Conservation (phyloP, 2,113 vertebrate species). For the Mesocricetus auratus region DNA sequence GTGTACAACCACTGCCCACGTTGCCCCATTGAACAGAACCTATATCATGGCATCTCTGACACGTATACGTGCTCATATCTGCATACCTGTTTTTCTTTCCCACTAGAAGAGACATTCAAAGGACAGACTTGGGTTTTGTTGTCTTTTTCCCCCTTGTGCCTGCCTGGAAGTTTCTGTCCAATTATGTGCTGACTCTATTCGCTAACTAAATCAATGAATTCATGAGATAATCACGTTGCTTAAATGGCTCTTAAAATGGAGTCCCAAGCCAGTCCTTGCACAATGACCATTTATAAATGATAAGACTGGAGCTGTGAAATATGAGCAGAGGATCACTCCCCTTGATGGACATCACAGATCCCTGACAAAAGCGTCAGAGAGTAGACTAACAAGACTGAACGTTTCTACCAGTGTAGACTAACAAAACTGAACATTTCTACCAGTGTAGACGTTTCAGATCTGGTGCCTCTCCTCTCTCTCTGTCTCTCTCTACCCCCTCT, state of each 20-base stretch:
- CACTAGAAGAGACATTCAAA: background rate
- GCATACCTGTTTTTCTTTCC: background rate
- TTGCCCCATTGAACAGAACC: accelerated
- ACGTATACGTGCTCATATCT: background rate
- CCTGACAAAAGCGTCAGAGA: background rate
- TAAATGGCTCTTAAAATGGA: background rate
- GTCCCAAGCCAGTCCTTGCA: background rate
- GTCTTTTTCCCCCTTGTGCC: background rate
- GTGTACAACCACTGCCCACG: background rate
- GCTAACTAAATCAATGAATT: background rate
- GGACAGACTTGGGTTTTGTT: background rate
- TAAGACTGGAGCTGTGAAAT: background rate
- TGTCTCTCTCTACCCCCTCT: too few relatives aligned
- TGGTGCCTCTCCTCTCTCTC: background rate
- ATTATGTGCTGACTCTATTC: background rate
- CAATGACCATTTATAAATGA: conserved; percentile 21
- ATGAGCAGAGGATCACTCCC: background rate
- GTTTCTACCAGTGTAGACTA: background rate
- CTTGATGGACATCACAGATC: background rate
- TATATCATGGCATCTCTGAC: background rate
- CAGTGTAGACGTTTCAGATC: background rate
- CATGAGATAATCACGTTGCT: conserved; percentile 6
- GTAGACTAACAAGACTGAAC: conserved; percentile 19
- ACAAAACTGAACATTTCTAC: conserved; percentile 30
- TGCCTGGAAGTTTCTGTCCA: background rate